Conservation (phyloP, 2,797 vertebrate genomes). For the Sebastiscus albofasciatus region DNA sequence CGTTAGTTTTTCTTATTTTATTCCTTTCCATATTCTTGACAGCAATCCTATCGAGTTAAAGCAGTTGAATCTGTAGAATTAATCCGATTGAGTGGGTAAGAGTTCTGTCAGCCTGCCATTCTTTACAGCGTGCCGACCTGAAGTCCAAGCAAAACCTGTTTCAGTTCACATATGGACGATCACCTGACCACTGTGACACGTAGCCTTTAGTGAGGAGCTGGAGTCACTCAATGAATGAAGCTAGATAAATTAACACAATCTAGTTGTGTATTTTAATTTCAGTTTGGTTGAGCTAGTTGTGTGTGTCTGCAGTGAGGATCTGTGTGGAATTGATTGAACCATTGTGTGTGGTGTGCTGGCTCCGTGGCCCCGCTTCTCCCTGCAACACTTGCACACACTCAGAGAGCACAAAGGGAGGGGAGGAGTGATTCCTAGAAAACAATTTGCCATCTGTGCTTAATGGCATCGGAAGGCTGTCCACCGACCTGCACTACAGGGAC, state of each 20-base stretch:
- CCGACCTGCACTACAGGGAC: conserved; percentile 29
- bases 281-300: background rate
- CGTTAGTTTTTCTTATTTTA: too few species aligned
- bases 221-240: background rate
- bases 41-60: background rate
- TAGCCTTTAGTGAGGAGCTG: too few species aligned
- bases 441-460: conserved; percentile 70
- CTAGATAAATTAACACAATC: background rate
- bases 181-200: too few species aligned
- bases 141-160: too few species aligned
- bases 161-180: too few species aligned
- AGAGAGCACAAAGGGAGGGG: conserved; percentile 14
- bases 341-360: background rate
- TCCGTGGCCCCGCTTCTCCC: background rate
- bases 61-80: background rate
- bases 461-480: conserved; percentile 56
- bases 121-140: background rate
- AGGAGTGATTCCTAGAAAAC: conserved; percentile 48
- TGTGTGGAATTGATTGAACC: conserved; percentile 12
- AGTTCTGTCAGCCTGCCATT: background rate
- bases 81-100: background rate
- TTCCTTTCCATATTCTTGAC: too few species aligned
- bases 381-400: conserved; percentile 20
- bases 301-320: background rate
- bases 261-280: background rate